phyloP scores from a whole-genome alignment of 2,113 vertebrate species.

The Galbula dea region DNA sequence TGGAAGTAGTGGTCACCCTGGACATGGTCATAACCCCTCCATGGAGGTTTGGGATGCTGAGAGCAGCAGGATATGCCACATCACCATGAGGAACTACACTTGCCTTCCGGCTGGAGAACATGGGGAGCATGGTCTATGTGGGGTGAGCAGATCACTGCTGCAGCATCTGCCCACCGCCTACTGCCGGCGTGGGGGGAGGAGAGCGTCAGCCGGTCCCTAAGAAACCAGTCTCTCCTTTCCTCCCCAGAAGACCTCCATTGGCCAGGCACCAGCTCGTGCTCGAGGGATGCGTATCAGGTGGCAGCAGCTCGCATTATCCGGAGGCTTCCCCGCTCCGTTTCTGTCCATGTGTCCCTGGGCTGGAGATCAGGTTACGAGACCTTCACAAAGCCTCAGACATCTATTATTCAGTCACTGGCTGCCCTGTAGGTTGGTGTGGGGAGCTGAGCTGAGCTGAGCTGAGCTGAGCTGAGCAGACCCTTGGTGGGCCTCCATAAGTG shows the following conservation, averaged over 20 bases:
- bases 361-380: constrained; percentile 51
- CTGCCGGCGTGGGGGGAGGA: not conserved
- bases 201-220: not conserved
- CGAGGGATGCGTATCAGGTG: constrained; percentile 59
- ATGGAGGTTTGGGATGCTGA: not conserved
- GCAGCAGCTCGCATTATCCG: constrained; percentile 34
- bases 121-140: not conserved
- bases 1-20: rapidly evolving
- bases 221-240: constrained; percentile 32
- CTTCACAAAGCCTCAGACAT: constrained; percentile 58
- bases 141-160: not conserved
- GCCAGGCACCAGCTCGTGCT: constrained; percentile 57
- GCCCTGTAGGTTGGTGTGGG: not conserved
- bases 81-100: not conserved
- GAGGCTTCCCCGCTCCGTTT: constrained; percentile 27
- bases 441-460: not conserved
- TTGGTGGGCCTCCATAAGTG: not conserved
- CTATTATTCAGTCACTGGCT: constrained; percentile 54
- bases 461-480: too few species aligned
- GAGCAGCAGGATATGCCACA: not conserved
- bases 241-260: not conserved
- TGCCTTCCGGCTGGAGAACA: not conserved
- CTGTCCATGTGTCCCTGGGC: constrained; percentile 15
- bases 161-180: not conserved
- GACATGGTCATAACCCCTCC: not conserved